A percentile compares a stretch with the other conserved stretches of the same genome.
Evolutionary conservation across 2,888 invertebrate genomes (phyloP).

Genomic region (Liopterus haemorrhoidalis): DNA sequence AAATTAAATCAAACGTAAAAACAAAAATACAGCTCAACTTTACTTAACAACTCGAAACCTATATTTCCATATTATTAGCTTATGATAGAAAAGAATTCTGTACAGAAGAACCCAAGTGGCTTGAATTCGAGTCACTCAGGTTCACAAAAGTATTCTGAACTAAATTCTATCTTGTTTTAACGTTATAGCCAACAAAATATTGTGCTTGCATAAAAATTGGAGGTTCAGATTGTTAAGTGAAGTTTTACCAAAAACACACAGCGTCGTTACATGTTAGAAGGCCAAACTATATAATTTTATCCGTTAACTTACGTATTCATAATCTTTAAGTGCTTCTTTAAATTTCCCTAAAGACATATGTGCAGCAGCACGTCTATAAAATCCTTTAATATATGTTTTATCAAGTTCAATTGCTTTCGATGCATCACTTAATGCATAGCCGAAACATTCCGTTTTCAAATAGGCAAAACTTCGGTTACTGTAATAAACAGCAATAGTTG

Average conservation of each 20-base stretch:
- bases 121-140: neutral
- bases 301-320: conserved; percentile 74
- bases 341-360: conserved; percentile 98
- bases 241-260: too few relatives aligned
- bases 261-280: too few relatives aligned
- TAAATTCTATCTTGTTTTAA: too few relatives aligned
- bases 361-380: conserved; percentile 93
- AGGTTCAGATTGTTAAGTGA: too few relatives aligned
- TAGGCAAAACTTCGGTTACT: conserved; percentile 95
- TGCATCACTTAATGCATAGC: conserved; percentile 89
- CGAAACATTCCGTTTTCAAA: conserved; percentile 89
- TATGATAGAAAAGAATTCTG: neutral
- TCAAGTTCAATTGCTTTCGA: conserved; percentile 86
- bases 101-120: too few relatives aligned
- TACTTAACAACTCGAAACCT: neutral
- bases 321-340: conserved; percentile 92
- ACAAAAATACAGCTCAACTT: conserved; percentile 6
- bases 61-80: neutral
- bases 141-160: too few relatives aligned
- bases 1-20: conserved; percentile 25
- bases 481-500: conserved; percentile 79
- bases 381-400: conserved; percentile 88
- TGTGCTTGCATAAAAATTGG: too few relatives aligned
- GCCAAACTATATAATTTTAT: too few relatives aligned
- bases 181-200: too few relatives aligned